These are phyloP conservation scores for Tolypeutes matacus DNA, from an alignment of 2,797 vertebrate genomes.

Conservation along the genomic window DNA sequence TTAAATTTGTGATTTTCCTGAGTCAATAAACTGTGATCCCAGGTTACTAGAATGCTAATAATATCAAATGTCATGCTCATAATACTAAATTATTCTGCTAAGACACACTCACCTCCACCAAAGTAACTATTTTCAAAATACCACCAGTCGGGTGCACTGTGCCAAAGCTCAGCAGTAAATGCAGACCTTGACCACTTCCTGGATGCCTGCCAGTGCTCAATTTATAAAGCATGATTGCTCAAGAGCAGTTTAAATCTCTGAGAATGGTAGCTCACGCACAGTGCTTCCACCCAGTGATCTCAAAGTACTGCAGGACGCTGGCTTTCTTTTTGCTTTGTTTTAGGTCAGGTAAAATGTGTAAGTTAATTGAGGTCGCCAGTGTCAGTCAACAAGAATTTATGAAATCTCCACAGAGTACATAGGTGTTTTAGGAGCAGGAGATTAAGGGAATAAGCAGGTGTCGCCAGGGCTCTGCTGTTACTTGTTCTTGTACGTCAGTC, in stretches of 20 bases:
- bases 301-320: constrained; percentile 13
- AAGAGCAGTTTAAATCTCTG: constrained; percentile 69
- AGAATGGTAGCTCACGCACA: constrained; percentile 42
- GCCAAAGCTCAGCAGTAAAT: constrained; percentile 69
- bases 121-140: constrained; percentile 53
- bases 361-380: constrained; percentile 47
- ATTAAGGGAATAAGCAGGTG: background rate
- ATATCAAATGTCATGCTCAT: constrained; percentile 52
- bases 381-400: constrained; percentile 54
- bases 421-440: background rate
- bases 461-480: background rate
- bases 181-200: constrained; percentile 56
- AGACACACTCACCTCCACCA: constrained; percentile 42
- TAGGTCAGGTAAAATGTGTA: constrained; percentile 47
- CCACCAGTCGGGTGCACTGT: background rate
- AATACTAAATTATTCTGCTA: constrained; percentile 57
- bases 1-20: constrained; percentile 18
- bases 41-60: constrained; percentile 53
- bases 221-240: constrained; percentile 70
- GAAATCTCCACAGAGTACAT: background rate
- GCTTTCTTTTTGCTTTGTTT: constrained; percentile 36
- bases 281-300: constrained; percentile 13
- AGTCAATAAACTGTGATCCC: background rate
- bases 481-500: background rate
- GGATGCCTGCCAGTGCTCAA: constrained; percentile 57